These are phyloP conservation scores for Cerastis leucographa DNA, from an alignment of 2,888 invertebrate genomes.

Conservation along the genomic window DNA sequence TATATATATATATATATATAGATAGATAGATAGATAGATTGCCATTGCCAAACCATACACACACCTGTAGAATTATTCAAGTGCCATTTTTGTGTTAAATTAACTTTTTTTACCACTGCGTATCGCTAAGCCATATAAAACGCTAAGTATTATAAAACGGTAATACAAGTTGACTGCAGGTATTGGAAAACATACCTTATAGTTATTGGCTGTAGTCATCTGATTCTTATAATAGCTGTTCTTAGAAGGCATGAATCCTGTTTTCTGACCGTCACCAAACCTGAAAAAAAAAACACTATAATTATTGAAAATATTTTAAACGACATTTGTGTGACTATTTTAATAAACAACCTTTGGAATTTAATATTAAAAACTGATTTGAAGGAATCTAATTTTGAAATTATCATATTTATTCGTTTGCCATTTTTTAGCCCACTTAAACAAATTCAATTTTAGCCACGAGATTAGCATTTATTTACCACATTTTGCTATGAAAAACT, in stretches of 20 bases:
- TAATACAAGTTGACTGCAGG: neutral
- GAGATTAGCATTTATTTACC: constrained; percentile 11
- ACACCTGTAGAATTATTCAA: neutral
- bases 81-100: neutral
- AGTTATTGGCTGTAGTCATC: constrained; percentile 87
- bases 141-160: neutral
- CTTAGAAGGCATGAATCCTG: constrained; percentile 91
- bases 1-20: too few relatives aligned
- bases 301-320: neutral
- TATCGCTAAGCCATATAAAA: too few relatives aligned
- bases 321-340: neutral
- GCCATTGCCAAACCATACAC: too few relatives aligned
- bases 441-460: constrained; percentile 23
- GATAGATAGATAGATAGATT: too few relatives aligned
- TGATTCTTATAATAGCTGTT: constrained; percentile 92
- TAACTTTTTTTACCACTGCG: neutral
- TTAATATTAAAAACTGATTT: neutral
- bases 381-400: neutral
- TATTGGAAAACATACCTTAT: constrained; percentile 89
- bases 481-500: constrained; percentile 1
- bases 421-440: neutral
- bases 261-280: constrained; percentile 91
- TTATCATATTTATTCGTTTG: neutral
- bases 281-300: constrained; percentile 77
- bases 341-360: neutral